Base-by-base conservation (phyloP, 1,140 invertebrate genomes). In the Zaprionus camerounensis region DNA sequence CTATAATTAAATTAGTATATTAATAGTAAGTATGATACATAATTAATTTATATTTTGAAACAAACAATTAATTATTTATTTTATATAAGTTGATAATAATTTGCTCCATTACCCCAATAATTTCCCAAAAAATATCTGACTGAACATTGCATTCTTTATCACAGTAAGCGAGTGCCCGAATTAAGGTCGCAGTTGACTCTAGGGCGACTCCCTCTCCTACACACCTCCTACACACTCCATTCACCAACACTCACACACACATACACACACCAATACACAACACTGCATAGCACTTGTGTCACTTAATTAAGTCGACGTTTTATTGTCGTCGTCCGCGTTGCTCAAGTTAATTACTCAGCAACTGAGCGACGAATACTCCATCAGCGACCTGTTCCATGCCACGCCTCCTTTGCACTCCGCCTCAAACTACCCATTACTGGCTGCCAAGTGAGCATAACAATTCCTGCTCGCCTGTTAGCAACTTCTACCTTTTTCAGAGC, bases 361-460 rank as follows among this genome's bases (percentile, higher is more conserved):
- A 46, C 41, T 46, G n/a, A 46, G 49, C 22, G 24, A 65, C 55
- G 31, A 34, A 3, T 44, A 49, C 55, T 53, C 31, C 38, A 65
- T 38, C 53, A 58, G 31, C 34, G 24, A 49, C 12, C 63, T 59
- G 22, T 31, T 13, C 57, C 57, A 59, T 59, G 64, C 41, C 41
- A 44, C n/a, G n/a, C 22, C 13, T 13, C 2, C 12, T 15, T 17
- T 51, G n/a, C 26, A 12, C 26, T n/a, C 7, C 41, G 41, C 41
- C 63, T 65, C 28, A 62, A 81, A 87, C 80, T 87, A 87, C 80
- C 83, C 80, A 70, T 79, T 57, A 62, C 74, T 71, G 84, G 81
- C 85, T 90, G 85, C 58, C 79, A 88, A 88, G 79, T 85, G 85
- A 90, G 81, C 85, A 88, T 70, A 90, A 90, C 86, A 91, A 90